Conservation (phyloP, 2,888 invertebrate genomes). For the Aphodius sticticus region DNA sequence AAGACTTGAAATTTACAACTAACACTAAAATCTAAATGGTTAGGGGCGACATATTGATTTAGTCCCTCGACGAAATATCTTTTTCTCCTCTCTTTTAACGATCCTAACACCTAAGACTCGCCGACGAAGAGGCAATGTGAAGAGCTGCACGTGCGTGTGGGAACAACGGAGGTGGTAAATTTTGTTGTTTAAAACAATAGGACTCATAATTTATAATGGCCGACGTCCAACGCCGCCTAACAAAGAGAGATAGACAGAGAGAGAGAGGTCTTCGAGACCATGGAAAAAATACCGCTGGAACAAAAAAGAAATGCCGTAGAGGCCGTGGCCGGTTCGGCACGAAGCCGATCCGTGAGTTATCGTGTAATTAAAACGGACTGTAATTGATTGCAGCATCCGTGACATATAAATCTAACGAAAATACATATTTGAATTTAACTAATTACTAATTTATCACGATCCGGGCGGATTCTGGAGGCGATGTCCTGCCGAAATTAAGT, state of each 20-base stretch:
- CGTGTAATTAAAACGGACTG: slow-evolving; percentile 31
- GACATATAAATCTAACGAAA: slow-evolving; percentile 30
- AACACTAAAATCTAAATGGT: slow-evolving; percentile 27
- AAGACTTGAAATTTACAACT: slow-evolving; percentile 31
- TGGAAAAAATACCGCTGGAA: not conserved
- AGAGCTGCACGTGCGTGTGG: slow-evolving; percentile 38
- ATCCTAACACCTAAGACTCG: slow-evolving; percentile 28
- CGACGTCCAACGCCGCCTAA: slow-evolving; percentile 33
- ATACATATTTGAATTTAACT: slow-evolving; percentile 31
- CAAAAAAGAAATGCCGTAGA: slow-evolving; percentile 7
- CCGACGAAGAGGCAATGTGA: not conserved
- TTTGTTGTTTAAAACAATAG: slow-evolving; percentile 43
- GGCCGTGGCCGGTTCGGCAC: slow-evolving; percentile 13
- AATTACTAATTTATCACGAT: slow-evolving; percentile 29
- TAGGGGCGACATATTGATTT: slow-evolving; percentile 40
- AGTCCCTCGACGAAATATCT: slow-evolving; percentile 36
- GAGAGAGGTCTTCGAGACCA: not conserved
- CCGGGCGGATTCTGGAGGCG: not conserved
- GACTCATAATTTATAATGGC: slow-evolving; percentile 41
- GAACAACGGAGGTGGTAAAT: slow-evolving; percentile 41
- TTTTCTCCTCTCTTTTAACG: slow-evolving; percentile 24
- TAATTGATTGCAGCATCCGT: slow-evolving; percentile 34
- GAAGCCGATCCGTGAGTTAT: slow-evolving; percentile 27
- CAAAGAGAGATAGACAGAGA: slow-evolving; percentile 11
- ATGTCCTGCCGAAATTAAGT: not conserved